phyloP scores from a whole-genome alignment of 2,797 vertebrate species.

The Leptoclinus maculatus region DNA sequence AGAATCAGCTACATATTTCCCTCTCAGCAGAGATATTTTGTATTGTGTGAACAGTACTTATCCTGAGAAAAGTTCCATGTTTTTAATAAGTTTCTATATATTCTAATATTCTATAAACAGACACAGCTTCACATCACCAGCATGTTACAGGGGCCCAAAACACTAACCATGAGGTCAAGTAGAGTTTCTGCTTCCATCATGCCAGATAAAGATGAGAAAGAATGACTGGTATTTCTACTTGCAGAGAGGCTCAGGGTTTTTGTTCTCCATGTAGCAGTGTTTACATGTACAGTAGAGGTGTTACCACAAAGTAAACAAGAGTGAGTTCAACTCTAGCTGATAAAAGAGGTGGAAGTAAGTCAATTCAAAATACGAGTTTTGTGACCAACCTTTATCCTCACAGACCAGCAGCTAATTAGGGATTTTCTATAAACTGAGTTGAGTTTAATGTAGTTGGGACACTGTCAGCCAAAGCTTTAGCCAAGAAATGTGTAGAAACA shows the following conservation, averaged over 20 bases:
- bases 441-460: slow-evolving; percentile 1
- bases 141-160: slow-evolving; percentile 17
- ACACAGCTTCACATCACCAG: not conserved
- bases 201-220: slow-evolving; percentile 51
- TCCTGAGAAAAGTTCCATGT: slow-evolving; percentile 8
- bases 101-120: not conserved
- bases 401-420: not conserved
- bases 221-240: slow-evolving; percentile 52
- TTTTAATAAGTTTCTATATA: not conserved
- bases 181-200: slow-evolving; percentile 34
- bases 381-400: not conserved
- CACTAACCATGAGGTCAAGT: slow-evolving; percentile 38
- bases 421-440: not conserved
- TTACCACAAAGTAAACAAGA: not conserved
- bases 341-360: not conserved
- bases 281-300: slow-evolving; percentile 13
- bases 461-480: slow-evolving; percentile 8
- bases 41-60: not conserved
- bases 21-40: not conserved
- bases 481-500: slow-evolving; percentile 30
- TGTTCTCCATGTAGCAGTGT: slow-evolving; percentile 22
- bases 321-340: not conserved
- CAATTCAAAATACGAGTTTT: not conserved
- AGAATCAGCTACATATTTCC: not conserved
- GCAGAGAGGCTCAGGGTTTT: not conserved